phyloP scores from a whole-genome alignment of 2,888 invertebrate genomes.

The Eupsilia transversa region DNA sequence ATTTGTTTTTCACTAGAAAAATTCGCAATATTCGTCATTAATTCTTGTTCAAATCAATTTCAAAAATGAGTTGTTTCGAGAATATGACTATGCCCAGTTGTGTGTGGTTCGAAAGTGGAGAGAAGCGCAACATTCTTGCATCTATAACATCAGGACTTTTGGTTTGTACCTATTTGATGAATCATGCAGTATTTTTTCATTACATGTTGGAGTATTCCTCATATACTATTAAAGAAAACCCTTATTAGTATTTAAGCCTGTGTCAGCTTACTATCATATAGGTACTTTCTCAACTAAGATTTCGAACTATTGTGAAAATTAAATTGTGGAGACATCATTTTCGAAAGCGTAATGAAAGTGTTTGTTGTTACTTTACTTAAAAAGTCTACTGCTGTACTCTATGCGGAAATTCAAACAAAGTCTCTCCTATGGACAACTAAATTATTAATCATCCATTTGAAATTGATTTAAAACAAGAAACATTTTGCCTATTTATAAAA shows the following conservation, averaged over 20 bases:
- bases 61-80: constrained; percentile 92
- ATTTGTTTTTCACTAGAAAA: constrained; percentile 57
- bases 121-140: constrained; percentile 96
- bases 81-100: constrained; percentile 94
- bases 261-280: background rate
- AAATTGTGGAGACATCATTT: background rate
- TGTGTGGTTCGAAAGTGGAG: constrained; percentile 96
- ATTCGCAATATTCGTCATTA: constrained; percentile 39
- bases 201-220: constrained; percentile 23
- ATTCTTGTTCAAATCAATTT: constrained; percentile 41
- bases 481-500: too few species aligned
- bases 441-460: background rate
- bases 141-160: constrained; percentile 96
- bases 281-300: too few species aligned
- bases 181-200: constrained; percentile 69
- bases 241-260: background rate
- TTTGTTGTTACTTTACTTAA: background rate
- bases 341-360: constrained; percentile 7
- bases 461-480: background rate
- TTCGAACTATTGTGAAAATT: background rate
- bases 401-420: background rate
- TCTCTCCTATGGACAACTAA: background rate
- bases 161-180: constrained; percentile 91
- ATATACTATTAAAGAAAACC: background rate
- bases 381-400: background rate